phyloP scores from a whole-genome alignment of 1,140 invertebrate species.

The Nebria ingens region DNA sequence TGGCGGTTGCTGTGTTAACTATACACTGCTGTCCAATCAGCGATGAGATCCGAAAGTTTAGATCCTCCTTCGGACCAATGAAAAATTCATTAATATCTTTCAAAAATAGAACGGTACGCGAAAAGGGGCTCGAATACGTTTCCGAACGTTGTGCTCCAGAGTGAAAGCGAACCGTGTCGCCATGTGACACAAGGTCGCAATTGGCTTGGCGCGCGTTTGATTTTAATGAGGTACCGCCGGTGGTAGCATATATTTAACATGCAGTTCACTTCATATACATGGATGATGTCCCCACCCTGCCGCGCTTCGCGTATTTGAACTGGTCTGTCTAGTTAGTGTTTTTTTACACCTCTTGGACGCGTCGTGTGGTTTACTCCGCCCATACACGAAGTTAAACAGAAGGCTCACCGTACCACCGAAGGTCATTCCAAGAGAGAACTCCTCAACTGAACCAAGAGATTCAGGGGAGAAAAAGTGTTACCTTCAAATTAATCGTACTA shows the following conservation, averaged over 20 bases:
- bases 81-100: conserved; percentile 37
- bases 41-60: conserved; percentile 14
- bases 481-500: no score
- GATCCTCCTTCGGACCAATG: conserved; percentile 34
- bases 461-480: no score
- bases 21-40: conserved; percentile 27
- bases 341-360: conserved; percentile 9
- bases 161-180: neutral
- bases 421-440: neutral
- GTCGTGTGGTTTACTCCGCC: neutral
- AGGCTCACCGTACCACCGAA: neutral
- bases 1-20: conserved; percentile 28
- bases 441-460: no score
- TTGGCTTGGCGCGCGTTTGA: conserved; percentile 17
- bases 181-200: neutral
- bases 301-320: no score
- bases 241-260: conserved; percentile 37
- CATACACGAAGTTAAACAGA: neutral
- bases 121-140: no score
- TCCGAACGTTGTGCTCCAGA: no score
- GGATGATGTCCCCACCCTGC: conserved; percentile 23
- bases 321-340: no score
- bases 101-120: conserved; percentile 34
- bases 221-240: conserved; percentile 35
- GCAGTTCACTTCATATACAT: conserved; percentile 34